phyloP scores from a whole-genome alignment of 2,888 invertebrate genomes.

The Sphecodes monilicornis region DNA sequence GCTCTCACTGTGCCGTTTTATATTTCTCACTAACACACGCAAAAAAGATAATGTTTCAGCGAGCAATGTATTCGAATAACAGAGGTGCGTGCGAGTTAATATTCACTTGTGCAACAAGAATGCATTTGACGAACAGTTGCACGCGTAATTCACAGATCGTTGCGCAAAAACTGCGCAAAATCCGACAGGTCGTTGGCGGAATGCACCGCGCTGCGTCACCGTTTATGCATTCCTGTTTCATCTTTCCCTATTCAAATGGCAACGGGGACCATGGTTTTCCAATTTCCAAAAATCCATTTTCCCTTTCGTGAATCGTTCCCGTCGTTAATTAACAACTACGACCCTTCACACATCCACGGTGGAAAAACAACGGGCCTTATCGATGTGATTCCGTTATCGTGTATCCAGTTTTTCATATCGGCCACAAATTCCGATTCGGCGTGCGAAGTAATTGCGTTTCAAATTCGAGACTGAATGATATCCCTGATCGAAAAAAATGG shows the following conservation, averaged over 20 bases:
- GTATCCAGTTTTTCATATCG: conserved; percentile 6
- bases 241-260: background rate
- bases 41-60: background rate
- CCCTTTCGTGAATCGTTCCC: background rate
- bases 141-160: conserved; percentile 8
- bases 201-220: background rate
- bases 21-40: too few relatives aligned
- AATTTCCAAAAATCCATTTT: background rate
- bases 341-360: background rate
- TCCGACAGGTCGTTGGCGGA: conserved; percentile 6
- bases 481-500: conserved; percentile 27
- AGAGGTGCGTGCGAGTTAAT: conserved; percentile 22
- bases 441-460: conserved; percentile 51
- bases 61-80: background rate
- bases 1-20: too few relatives aligned
- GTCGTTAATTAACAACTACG: background rate
- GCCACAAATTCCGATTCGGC: background rate
- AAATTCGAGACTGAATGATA: conserved; percentile 38
- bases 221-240: background rate
- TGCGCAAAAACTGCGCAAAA: background rate
- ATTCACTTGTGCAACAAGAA: conserved; percentile 14
- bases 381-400: background rate
- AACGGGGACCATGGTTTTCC: background rate
- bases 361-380: background rate
- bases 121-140: background rate